phyloP scores from a whole-genome alignment of 2,888 invertebrate species.

The Metopia argyrocephala region DNA sequence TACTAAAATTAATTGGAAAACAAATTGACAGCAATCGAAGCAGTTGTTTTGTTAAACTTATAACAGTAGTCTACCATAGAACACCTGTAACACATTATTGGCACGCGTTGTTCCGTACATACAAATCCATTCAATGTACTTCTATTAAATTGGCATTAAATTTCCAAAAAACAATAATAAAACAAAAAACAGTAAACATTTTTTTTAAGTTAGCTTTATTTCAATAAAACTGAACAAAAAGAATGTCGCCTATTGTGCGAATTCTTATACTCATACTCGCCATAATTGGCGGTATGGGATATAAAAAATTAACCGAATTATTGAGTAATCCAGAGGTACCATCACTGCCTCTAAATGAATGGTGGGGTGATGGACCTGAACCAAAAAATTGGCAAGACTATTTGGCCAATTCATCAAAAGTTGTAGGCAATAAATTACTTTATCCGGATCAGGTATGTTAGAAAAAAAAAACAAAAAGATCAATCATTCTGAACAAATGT shows the following conservation, averaged over 20 bases:
- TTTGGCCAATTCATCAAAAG: constrained; percentile 69
- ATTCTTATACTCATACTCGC: constrained; percentile 70
- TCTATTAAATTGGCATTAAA: not conserved
- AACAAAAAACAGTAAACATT: not conserved
- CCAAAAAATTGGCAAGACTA: constrained; percentile 71
- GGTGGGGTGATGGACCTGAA: constrained; percentile 74
- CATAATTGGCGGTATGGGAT: constrained; percentile 69
- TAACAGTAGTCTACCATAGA: constrained; percentile 46
- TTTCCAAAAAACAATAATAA: not conserved
- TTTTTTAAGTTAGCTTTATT: not conserved
- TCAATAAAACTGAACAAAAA: not conserved
- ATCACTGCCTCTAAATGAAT: constrained; percentile 69
- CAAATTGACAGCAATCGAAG: constrained; percentile 14
- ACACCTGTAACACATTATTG: constrained; percentile 38
- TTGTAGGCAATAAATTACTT: constrained; percentile 68
- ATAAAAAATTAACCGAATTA: constrained; percentile 67
- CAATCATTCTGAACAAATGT: too few relatives aligned
- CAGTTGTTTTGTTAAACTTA: constrained; percentile 14
- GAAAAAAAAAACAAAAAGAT: too few relatives aligned
- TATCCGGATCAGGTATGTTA: constrained; percentile 69
- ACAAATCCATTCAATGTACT: not conserved
- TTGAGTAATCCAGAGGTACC: constrained; percentile 69
- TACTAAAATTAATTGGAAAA: constrained; percentile 19
- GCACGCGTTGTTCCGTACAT: not conserved
- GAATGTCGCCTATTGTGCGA: constrained; percentile 68